phyloP scores from a whole-genome alignment of 2,113 vertebrate genomes.

The Misgurnus mizolepis region DNA sequence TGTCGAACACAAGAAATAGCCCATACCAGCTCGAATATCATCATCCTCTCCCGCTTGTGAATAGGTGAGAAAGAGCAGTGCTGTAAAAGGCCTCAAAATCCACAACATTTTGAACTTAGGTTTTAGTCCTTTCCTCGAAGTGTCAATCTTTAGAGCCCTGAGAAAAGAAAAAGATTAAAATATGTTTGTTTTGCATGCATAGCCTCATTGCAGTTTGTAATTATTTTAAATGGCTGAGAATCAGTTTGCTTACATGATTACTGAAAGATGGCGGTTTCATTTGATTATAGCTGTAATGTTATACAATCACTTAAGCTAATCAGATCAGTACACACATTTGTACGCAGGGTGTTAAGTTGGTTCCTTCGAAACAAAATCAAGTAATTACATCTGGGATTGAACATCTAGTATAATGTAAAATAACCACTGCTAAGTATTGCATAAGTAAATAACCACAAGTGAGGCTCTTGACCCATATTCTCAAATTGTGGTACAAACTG shows the following conservation, averaged over 20 bases:
- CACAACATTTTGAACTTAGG: constrained; percentile 54
- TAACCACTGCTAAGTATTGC: no score
- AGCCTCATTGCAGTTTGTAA: neutral
- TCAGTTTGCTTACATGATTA: constrained; percentile 8
- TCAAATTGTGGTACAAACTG: neutral
- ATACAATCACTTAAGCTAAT: constrained; percentile 23
- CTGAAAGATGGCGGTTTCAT: neutral
- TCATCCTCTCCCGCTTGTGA: constrained; percentile 61
- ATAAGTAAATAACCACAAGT: neutral
- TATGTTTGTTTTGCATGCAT: neutral
- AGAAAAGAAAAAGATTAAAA: constrained; percentile 1
- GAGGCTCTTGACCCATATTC: neutral
- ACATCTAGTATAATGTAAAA: neutral
- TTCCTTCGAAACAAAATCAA: neutral
- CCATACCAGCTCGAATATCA: constrained; percentile 70
- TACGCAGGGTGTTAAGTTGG: neutral
- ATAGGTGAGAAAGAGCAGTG: constrained; percentile 53
- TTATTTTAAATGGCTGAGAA: constrained; percentile 5
- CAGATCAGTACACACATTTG: neutral
- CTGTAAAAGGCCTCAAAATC: constrained; percentile 56
- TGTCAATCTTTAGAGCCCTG: constrained; percentile 17
- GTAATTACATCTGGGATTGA: constrained; percentile 3
- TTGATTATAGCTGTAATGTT: constrained; percentile 25
- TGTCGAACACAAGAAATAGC: neutral
- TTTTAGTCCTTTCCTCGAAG: neutral